Conservation (phyloP, 2,797 vertebrate species). For the Poeciliopsis turneri region DNA sequence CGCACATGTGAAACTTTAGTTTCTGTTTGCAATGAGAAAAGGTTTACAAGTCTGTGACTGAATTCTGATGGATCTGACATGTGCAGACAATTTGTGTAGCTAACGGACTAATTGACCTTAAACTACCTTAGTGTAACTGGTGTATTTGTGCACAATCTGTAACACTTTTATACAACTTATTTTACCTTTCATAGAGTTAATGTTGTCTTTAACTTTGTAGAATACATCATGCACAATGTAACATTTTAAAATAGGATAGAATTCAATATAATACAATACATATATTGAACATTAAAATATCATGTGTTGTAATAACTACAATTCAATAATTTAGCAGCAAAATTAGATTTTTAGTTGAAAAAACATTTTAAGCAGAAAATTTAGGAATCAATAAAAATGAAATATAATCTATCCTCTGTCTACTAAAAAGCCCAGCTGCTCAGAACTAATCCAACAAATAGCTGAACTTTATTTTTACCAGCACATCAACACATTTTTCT, state of each 20-base stretch:
- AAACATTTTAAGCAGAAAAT: not conserved
- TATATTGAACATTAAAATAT: not conserved
- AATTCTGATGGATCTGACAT: not conserved
- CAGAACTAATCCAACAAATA: not conserved
- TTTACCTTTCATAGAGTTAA: not conserved
- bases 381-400: not conserved
- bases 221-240: not conserved
- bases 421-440: not conserved
- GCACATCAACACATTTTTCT: slow-evolving; percentile 51
- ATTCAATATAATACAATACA: not conserved
- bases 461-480: not conserved
- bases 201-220: not conserved
- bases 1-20: too few relatives aligned
- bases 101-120: too few relatives aligned
- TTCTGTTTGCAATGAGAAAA: not conserved
- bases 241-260: too few relatives aligned
- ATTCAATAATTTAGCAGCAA: too few relatives aligned
- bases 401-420: not conserved
- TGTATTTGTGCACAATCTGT: too few relatives aligned
- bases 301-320: too few relatives aligned
- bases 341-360: too few relatives aligned
- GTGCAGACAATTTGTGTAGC: too few relatives aligned
- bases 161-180: too few relatives aligned
- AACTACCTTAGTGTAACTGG: too few relatives aligned
- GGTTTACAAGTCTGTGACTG: not conserved